Evolutionary conservation across 2,888 invertebrate genomes (phyloP).

Genomic region (Lordiphosa fenestrarum): DNA sequence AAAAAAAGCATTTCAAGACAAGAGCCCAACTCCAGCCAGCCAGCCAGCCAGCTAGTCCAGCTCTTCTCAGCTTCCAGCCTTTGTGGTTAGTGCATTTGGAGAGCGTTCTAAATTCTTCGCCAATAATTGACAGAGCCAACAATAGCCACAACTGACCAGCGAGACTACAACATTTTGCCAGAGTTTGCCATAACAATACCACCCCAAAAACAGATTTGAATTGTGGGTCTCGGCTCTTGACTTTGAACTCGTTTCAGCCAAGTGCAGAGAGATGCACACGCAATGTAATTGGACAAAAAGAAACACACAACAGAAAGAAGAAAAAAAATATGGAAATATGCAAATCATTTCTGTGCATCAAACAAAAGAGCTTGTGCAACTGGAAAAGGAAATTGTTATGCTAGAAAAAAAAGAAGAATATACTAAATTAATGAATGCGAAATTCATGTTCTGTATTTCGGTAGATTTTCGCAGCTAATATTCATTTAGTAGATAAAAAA

Average conservation of each 20-base stretch:
- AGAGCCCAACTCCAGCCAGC: no score
- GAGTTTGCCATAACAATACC: conserved; percentile 38
- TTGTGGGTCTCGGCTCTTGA: conserved; percentile 43
- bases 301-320: neutral
- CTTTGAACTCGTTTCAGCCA: conserved; percentile 35
- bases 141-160: conserved; percentile 31
- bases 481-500: conserved; percentile 16
- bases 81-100: conserved; percentile 51
- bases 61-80: conserved; percentile 16
- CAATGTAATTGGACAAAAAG: conserved; percentile 64
- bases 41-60: no score
- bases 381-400: conserved; percentile 28
- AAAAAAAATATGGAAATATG: conserved; percentile 68
- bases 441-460: conserved; percentile 3
- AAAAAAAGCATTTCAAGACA: no score
- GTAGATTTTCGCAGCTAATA: conserved; percentile 37
- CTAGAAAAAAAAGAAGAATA: conserved; percentile 5
- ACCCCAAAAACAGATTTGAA: conserved; percentile 40
- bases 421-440: conserved; percentile 16
- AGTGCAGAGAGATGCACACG: conserved; percentile 34
- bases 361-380: conserved; percentile 48
- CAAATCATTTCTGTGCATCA: conserved; percentile 65
- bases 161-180: no score
- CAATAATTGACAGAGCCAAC: conserved; percentile 74
- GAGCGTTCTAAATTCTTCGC: conserved; percentile 68